Percentiles rank a stretch among this genome's conserved stretches.
phyloP scores from a whole-genome alignment of 2,113 vertebrate species.

The Romanogobio albipinnatus region DNA sequence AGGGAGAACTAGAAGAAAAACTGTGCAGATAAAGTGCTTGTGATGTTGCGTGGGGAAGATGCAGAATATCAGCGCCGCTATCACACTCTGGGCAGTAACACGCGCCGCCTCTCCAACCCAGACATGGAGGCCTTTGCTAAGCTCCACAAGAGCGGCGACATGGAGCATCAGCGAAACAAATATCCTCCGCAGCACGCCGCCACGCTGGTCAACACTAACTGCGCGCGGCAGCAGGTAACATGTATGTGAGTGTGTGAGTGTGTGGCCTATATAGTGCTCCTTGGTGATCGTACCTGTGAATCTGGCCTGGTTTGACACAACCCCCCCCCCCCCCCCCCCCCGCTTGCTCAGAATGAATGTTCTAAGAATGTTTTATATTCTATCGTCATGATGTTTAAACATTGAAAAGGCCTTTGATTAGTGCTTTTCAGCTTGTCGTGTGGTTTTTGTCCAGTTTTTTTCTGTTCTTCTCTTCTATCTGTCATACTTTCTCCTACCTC shows the following conservation, averaged over 20 bases:
- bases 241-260: neutral
- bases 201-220: constrained; percentile 57
- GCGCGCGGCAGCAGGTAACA: constrained; percentile 55
- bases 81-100: constrained; percentile 88
- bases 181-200: constrained; percentile 78
- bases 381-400: neutral
- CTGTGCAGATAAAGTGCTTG: constrained; percentile 8
- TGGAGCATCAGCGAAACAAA: constrained; percentile 90
- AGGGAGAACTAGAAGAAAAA: neutral
- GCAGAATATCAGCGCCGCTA: constrained; percentile 94
- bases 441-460: neutral
- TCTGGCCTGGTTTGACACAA: neutral
- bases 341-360: neutral
- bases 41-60: constrained; percentile 96
- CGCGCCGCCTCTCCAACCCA: constrained; percentile 89
- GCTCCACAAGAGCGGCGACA: constrained; percentile 89
- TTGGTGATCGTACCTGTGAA: neutral
- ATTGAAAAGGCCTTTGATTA: neutral
- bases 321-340: no score
- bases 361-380: neutral
- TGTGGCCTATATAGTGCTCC: no score
- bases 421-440: neutral
- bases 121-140: constrained; percentile 92
- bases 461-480: neutral
- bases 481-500: constrained; percentile 5